Percentiles rank a stretch among this genome's conserved stretches.
phyloP scores from a whole-genome alignment of 2,113 vertebrate species.

The Scomber japonicus region DNA sequence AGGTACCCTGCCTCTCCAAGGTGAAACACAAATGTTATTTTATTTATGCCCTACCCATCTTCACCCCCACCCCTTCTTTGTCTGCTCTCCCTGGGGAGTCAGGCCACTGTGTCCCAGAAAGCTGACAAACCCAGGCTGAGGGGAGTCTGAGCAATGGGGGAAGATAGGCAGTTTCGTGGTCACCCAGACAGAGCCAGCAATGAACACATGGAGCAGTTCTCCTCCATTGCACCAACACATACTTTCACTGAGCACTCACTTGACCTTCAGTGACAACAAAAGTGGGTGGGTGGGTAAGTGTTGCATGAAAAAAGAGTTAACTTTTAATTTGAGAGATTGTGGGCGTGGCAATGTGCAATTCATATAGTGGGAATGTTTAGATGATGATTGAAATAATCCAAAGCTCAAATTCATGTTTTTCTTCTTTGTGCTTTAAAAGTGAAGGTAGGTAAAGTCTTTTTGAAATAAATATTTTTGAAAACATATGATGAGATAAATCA shows the following conservation, averaged over 20 bases:
- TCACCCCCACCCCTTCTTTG: constrained; percentile 17
- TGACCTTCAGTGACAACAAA: constrained; percentile 53
- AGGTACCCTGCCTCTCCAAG: constrained; percentile 68
- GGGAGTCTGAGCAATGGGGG: constrained; percentile 48
- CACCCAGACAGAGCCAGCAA: constrained; percentile 52
- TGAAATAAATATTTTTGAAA: constrained; percentile 4
- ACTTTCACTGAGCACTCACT: constrained; percentile 18
- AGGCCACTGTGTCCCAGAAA: constrained; percentile 78
- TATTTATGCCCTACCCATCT: constrained; percentile 75
- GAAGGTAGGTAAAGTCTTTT: not conserved
- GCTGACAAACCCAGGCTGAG: constrained; percentile 69
- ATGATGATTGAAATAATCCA: not conserved
- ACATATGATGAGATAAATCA: constrained; percentile 4
- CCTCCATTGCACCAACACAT: constrained; percentile 44
- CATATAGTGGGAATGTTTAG: not conserved
- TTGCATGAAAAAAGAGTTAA: constrained; percentile 8
- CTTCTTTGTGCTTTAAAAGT: constrained; percentile 13
- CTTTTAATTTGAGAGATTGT: constrained; percentile 28
- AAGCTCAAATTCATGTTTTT: not conserved
- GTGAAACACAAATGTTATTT: constrained; percentile 78
- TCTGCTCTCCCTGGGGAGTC: constrained; percentile 67
- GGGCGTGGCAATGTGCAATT: not conserved
- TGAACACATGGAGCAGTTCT: constrained; percentile 61
- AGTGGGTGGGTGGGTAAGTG: constrained; percentile 1
- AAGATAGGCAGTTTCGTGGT: constrained; percentile 53